Evolutionary conservation across 1,140 invertebrate species (phyloP), one percentile per base, ranked within the genome.

Genomic region (Bombus vancouverensis): DNA sequence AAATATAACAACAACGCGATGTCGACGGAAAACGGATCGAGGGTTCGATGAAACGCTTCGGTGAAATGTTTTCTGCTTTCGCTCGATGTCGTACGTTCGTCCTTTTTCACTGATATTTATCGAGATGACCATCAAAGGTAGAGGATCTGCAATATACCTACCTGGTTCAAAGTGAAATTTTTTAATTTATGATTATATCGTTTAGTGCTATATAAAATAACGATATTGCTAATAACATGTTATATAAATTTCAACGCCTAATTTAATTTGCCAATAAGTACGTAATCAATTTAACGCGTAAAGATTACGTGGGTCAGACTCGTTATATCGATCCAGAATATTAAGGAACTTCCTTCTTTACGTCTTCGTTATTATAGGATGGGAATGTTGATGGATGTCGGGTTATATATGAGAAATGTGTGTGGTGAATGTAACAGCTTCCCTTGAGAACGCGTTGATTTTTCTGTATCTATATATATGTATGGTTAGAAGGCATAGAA

Each of bases 361-460:
- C 25, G n/a, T 47, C n/a, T 74, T 74, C n/a, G 72, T 47, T 25
- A 42, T 42, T 42, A 18, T 47, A 34, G 39, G 9, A 25, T 3
- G 42, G 42, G 72, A 47, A 47, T 32, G 42, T 47, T 74, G 72
- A 74, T 74, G 72, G 42, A 74, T 74, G 72, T 47, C 28, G 72
- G 28, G 72, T 74, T 74, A 32, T 47, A 12, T 22, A 22, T 44
- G 72, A 74, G 72, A 74, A 47, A 74, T 47, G 72, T 25, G n/a
- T 12, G 72, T 12, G 72, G 42, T 47, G 72, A 47, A 74, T 32
- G 72, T 74, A 47, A 47, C 72, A 25, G 15, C 72, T 74, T 74
- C 72, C 72, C 72, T 47, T 25, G 72, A 74, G 72, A 71, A 74
- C 72, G 72, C 72, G 72, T 74, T 47, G 72, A 74, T 74, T 74